These are phyloP conservation scores for Phenganax marumi DNA, from an alignment of 92 coral and sea anemone genomes.

Conservation along the genomic window DNA sequence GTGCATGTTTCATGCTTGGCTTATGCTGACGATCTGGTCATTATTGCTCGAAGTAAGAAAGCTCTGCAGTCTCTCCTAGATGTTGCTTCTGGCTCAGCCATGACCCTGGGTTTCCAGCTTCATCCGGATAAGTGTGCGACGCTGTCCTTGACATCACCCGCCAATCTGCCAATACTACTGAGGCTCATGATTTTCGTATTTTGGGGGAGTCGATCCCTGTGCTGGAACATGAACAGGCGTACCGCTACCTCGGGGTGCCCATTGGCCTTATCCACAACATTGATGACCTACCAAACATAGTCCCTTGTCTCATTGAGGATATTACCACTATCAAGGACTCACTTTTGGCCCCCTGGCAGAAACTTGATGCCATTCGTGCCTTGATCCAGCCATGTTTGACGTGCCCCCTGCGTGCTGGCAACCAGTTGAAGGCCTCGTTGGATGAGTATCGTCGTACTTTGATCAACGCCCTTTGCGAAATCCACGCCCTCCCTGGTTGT, in stretches of 20 bases:
- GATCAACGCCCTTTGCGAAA: neutral
- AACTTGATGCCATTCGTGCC: neutral
- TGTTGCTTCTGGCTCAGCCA: conserved; percentile 24
- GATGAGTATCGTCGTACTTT: neutral
- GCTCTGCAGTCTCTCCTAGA: conserved; percentile 30
- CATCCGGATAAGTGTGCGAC: conserved; percentile 42
- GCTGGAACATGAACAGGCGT: neutral
- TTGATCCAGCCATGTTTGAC: neutral
- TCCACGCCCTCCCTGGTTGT: conserved; percentile 4
- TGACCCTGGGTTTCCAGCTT: conserved; percentile 23
- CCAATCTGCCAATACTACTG: too few relatives aligned
- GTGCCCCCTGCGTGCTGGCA: too few relatives aligned
- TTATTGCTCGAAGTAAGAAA: conserved; percentile 5
- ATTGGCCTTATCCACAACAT: conserved; percentile 19
- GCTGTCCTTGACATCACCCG: conserved; percentile 24
- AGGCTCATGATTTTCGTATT: too few relatives aligned
- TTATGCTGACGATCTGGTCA: too few relatives aligned
- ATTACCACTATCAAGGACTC: neutral
- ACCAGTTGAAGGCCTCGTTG: too few relatives aligned
- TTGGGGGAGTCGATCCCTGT: neutral
- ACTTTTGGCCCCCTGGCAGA: conserved; percentile 32
- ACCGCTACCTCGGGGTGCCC: conserved; percentile 37
- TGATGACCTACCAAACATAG: conserved; percentile 8
- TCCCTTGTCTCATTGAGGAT: conserved; percentile 11
- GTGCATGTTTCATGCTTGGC: too few relatives aligned